Percentiles rank a stretch among this genome's conserved stretches.
These are phyloP conservation scores for Sesamia nonagrioides DNA, from an alignment of 1,140 invertebrate species.

Conservation along the genomic window DNA sequence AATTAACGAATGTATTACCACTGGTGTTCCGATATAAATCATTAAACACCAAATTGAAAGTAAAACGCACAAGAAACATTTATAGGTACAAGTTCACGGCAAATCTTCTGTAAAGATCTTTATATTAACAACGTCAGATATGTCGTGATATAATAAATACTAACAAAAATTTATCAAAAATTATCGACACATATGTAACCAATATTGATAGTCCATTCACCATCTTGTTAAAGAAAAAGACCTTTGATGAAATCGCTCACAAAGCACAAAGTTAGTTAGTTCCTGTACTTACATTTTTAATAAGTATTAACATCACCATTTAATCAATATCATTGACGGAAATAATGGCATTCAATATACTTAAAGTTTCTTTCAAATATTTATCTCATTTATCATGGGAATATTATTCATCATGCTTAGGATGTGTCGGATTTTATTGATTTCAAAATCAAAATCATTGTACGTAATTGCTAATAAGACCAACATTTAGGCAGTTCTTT, in stretches of 20 bases:
- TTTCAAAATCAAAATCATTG: too few species aligned
- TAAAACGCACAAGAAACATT: slow-evolving; percentile 35
- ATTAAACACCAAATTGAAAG: slow-evolving; percentile 45
- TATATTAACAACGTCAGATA: slow-evolving; percentile 26
- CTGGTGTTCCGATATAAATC: slow-evolving; percentile 50
- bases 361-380: neutral
- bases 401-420: neutral
- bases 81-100: slow-evolving; percentile 19
- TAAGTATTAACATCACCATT: neutral
- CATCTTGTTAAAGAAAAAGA: slow-evolving; percentile 1
- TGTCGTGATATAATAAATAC: slow-evolving; percentile 7
- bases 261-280: slow-evolving; percentile 16
- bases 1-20: slow-evolving; percentile 46
- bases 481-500: too few species aligned
- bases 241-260: slow-evolving; percentile 13
- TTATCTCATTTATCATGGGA: neutral
- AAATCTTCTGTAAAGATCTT: slow-evolving; percentile 18
- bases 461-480: too few species aligned
- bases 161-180: slow-evolving; percentile 11
- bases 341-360: neutral
- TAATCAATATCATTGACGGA: neutral
- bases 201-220: slow-evolving; percentile 11
- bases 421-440: too few species aligned
- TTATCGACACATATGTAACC: neutral
- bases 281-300: too few species aligned